phyloP scores from a whole-genome alignment of 2,113 vertebrate species.

The Hippocampus mohnikei region DNA sequence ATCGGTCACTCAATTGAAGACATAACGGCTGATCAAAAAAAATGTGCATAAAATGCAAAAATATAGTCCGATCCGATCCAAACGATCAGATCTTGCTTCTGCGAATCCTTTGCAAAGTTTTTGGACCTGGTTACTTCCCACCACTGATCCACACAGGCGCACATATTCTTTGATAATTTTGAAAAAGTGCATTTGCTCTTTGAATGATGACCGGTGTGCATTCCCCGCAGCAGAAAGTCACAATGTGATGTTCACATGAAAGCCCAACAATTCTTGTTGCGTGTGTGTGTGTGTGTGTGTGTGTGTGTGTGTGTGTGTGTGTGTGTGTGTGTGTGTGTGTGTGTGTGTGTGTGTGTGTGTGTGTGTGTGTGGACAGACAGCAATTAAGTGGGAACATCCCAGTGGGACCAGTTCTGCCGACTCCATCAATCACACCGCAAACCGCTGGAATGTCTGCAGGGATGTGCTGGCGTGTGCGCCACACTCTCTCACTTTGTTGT shows the following conservation, averaged over 20 bases:
- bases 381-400: conserved; percentile 64
- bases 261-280: neutral
- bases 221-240: neutral
- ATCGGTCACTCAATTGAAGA: too few relatives aligned
- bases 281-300: too few relatives aligned
- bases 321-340: too few relatives aligned
- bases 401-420: conserved; percentile 54
- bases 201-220: neutral
- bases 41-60: too few relatives aligned
- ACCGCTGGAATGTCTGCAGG: conserved; percentile 63
- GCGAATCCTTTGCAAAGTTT: too few relatives aligned
- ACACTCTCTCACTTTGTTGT: conserved; percentile 17
- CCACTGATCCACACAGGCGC: neutral
- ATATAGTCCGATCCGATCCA: too few relatives aligned
- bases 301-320: too few relatives aligned
- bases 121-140: neutral
- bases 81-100: too few relatives aligned
- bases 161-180: neutral
- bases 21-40: too few relatives aligned
- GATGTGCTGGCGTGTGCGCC: conserved; percentile 17
- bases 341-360: too few relatives aligned
- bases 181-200: neutral
- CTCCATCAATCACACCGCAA: conserved; percentile 57
- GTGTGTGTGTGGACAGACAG: conserved; percentile 57
- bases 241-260: neutral